Evolutionary conservation across 1,140 invertebrate species (phyloP).

Genomic region (Popillia japonica): DNA sequence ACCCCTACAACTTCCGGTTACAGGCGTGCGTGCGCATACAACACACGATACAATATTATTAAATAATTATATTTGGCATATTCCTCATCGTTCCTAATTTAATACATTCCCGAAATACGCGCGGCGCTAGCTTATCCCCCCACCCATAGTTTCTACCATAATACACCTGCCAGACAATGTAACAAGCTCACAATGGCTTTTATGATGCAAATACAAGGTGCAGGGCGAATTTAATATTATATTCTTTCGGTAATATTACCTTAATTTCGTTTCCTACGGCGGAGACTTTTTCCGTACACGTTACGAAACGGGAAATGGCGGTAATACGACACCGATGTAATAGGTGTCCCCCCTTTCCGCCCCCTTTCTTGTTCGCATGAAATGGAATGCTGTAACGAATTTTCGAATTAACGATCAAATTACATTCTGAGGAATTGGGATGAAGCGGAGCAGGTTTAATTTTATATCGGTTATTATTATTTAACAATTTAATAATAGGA

Average conservation of each 20-base stretch:
- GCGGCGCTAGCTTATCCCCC: background rate
- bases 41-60: background rate
- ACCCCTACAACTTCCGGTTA: slow-evolving; percentile 8
- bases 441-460: background rate
- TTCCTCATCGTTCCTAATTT: background rate
- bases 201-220: background rate
- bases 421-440: background rate
- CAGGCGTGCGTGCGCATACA: too few species aligned
- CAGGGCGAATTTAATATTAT: slow-evolving; percentile 6
- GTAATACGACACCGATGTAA: background rate
- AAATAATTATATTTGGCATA: slow-evolving; percentile 16
- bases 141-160: background rate
- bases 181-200: slow-evolving; percentile 9
- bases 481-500: too few species aligned
- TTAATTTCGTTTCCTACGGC: background rate
- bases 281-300: background rate
- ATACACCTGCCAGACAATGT: slow-evolving; percentile 1
- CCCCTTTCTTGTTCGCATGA: background rate
- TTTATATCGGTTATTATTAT: background rate
- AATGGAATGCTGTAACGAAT: background rate
- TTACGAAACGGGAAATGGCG: background rate
- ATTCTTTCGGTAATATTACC: slow-evolving; percentile 11
- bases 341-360: background rate
- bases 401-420: background rate
- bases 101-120: background rate